These are phyloP conservation scores for Ptilodon capucinus DNA, from an alignment of 2,888 invertebrate species.

Conservation along the genomic window DNA sequence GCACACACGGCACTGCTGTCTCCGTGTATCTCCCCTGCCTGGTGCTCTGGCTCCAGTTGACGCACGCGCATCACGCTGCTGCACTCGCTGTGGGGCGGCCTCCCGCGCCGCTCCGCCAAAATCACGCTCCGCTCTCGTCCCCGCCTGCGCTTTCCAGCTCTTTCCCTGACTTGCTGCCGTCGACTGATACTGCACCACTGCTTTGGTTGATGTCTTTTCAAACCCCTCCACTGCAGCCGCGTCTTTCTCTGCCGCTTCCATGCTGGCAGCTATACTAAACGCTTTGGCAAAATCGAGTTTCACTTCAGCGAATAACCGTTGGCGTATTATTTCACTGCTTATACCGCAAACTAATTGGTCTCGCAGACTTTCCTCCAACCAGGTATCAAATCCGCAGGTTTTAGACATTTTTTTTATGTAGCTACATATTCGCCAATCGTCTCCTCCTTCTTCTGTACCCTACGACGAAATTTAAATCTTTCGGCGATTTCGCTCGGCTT, in stretches of 20 bases:
- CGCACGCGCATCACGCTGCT: not conserved
- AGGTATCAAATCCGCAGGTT: not conserved
- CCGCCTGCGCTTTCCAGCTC: no score
- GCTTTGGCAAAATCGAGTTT: not conserved
- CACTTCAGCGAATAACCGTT: not conserved
- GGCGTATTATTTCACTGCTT: not conserved
- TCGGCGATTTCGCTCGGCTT: constrained; percentile 1
- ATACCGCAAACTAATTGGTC: not conserved
- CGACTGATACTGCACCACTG: no score
- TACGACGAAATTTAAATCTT: not conserved
- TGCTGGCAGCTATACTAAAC: not conserved
- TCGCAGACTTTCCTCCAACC: not conserved
- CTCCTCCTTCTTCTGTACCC: not conserved
- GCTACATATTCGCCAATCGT: not conserved
- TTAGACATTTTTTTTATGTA: not conserved
- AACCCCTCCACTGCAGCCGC: not conserved
- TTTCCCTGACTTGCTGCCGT: not conserved
- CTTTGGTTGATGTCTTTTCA: no score
- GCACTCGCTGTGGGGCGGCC: not conserved
- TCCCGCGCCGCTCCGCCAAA: not conserved
- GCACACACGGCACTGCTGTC: not conserved
- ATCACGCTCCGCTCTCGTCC: no score
- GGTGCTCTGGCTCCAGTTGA: not conserved
- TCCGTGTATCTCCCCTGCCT: not conserved
- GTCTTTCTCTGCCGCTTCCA: constrained; percentile 1